Evolutionary conservation across 2,113 vertebrate species (phyloP).

Genomic region (Rhynchopsitta pachyrhyncha): DNA sequence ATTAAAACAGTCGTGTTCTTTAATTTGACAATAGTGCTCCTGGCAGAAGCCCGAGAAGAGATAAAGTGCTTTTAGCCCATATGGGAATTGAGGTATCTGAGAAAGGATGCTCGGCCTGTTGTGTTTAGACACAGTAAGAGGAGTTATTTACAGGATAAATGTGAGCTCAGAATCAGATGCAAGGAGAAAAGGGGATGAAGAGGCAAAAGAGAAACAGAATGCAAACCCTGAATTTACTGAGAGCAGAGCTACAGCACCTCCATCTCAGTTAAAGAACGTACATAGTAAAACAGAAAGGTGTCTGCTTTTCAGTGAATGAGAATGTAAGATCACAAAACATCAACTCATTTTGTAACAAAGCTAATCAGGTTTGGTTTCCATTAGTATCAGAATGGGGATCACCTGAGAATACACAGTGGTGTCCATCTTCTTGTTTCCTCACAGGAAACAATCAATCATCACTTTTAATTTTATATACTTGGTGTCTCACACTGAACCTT

Average conservation of each 20-base stretch:
- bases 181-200: not conserved
- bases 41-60: not conserved
- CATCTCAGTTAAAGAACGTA: slow-evolving; percentile 30
- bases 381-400: not conserved
- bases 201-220: not conserved
- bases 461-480: not conserved
- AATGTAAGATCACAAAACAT: slow-evolving; percentile 38
- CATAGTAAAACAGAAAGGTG: slow-evolving; percentile 34
- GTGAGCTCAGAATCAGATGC: not conserved
- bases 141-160: slow-evolving; percentile 8
- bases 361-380: not conserved
- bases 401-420: not conserved
- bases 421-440: not conserved
- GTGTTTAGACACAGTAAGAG: not conserved
- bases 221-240: slow-evolving; percentile 5
- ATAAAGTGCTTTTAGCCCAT: slow-evolving; percentile 6
- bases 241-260: not conserved
- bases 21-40: slow-evolving; percentile 28
- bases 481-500: not conserved
- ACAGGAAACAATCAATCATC: not conserved
- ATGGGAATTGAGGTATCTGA: not conserved
- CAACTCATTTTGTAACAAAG: not conserved
- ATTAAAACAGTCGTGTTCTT: not conserved
- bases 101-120: slow-evolving; percentile 5
- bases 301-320: slow-evolving; percentile 13